A percentile compares a stretch with the other conserved stretches of the same genome.
phyloP scores from a whole-genome alignment of 2,113 vertebrate genomes.

The Gorilla gorilla region DNA sequence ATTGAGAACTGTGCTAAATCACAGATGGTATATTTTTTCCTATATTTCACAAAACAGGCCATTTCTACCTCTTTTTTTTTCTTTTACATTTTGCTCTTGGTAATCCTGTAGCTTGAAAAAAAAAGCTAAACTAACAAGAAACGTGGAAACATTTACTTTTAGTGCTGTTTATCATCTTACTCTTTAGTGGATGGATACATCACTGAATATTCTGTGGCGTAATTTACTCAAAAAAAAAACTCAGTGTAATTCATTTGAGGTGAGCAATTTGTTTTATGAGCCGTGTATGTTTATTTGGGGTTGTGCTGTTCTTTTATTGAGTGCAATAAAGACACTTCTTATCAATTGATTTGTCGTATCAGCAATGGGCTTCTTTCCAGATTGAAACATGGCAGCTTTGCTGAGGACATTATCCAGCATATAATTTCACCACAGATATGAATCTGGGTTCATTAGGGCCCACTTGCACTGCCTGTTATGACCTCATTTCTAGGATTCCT shows the following conservation, averaged over 20 bases:
- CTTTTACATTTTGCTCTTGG: constrained; percentile 83
- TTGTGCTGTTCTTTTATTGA: constrained; percentile 73
- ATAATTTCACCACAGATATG: constrained; percentile 55
- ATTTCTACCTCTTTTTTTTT: constrained; percentile 78
- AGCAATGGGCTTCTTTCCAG: constrained; percentile 70
- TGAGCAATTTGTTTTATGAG: constrained; percentile 82
- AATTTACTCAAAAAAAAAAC: constrained; percentile 79
- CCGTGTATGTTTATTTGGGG: constrained; percentile 79
- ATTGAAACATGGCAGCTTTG: constrained; percentile 59
- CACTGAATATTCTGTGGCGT: constrained; percentile 71
- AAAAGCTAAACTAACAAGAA: constrained; percentile 66
- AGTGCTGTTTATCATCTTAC: constrained; percentile 79
- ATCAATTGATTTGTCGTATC: constrained; percentile 85
- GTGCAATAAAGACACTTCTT: constrained; percentile 78
- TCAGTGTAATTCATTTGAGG: constrained; percentile 83
- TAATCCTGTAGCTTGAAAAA: constrained; percentile 76
- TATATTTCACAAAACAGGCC: constrained; percentile 84
- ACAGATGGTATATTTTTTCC: constrained; percentile 86
- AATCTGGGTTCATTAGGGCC: constrained; percentile 66
- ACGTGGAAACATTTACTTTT: constrained; percentile 79
- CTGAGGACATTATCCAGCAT: constrained; percentile 58
- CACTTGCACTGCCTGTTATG: constrained; percentile 38
- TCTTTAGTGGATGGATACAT: constrained; percentile 74
- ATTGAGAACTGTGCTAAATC: constrained; percentile 82
- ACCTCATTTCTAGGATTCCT: constrained; percentile 75